Percentiles rank a stretch among this genome's conserved stretches.
phyloP scores from a whole-genome alignment of 2,888 invertebrate species.

The Scotopteryx bipunctaria region DNA sequence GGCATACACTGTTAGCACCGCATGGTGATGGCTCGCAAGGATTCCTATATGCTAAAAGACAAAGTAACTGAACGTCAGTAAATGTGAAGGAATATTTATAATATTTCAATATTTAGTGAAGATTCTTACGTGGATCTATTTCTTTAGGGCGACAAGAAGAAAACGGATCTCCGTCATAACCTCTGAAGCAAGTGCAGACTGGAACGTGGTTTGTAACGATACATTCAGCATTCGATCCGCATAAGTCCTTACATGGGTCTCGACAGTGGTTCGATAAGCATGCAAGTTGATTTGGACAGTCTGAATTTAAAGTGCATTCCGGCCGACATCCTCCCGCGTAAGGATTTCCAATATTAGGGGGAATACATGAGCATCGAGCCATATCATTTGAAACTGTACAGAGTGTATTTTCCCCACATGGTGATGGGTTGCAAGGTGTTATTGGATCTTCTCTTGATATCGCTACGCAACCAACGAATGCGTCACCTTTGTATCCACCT shows the following conservation, averaged over 20 bases:
- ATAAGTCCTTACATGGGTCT: conserved; percentile 93
- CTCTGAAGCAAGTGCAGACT: conserved; percentile 89
- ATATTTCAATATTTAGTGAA: background rate
- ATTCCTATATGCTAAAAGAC: conserved; percentile 54
- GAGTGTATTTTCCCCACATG: conserved; percentile 93
- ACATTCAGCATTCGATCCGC: conserved; percentile 93
- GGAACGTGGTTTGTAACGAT: conserved; percentile 92
- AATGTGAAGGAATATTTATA: background rate
- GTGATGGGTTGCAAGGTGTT: conserved; percentile 90
- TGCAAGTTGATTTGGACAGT: conserved; percentile 89
- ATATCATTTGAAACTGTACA: conserved; percentile 88
- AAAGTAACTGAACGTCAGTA: background rate
- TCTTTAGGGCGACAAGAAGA: conserved; percentile 86
- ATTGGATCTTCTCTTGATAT: conserved; percentile 66
- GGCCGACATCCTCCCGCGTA: conserved; percentile 93
- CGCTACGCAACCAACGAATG: conserved; percentile 90
- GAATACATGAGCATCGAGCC: conserved; percentile 92
- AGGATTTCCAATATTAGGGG: conserved; percentile 94
- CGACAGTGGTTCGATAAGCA: conserved; percentile 93
- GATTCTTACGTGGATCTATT: conserved; percentile 79
- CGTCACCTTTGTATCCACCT: conserved; percentile 91
- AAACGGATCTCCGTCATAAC: conserved; percentile 93
- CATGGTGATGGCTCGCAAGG: conserved; percentile 91
- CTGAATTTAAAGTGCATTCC: conserved; percentile 92
- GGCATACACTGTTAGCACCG: conserved; percentile 89